Evolutionary conservation across 37 sponge, comb jelly and placozoan species (phyloP).

Genomic region (Ephydatia muelleri): DNA sequence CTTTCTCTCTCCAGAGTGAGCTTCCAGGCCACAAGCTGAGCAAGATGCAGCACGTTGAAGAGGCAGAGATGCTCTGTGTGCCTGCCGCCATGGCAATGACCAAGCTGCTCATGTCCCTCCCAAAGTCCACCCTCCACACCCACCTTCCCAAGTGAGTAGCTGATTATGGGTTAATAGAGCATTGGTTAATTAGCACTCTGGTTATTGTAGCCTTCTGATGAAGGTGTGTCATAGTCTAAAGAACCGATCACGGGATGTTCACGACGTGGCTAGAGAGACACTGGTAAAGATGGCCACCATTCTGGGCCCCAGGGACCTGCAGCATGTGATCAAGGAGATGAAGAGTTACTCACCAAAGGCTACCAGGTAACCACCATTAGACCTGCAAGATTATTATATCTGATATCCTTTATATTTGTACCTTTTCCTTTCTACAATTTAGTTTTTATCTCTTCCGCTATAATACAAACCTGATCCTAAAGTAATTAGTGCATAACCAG

Average conservation of each 20-base stretch:
- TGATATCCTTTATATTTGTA: too few species aligned
- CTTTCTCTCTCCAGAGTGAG: neutral
- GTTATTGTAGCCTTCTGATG: slow-evolving; percentile 65
- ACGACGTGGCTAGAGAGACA: slow-evolving; percentile 71
- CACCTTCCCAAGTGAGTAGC: slow-evolving; percentile 76
- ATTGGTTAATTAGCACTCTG: neutral
- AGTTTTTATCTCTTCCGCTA: too few species aligned
- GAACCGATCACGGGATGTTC: slow-evolving; percentile 66
- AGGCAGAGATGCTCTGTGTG: slow-evolving; percentile 58
- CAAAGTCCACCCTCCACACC: slow-evolving; percentile 53
- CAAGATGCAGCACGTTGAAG: slow-evolving; percentile 17
- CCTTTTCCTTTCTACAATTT: too few species aligned
- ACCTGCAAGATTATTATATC: neutral
- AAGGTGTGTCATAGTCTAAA: slow-evolving; percentile 79
- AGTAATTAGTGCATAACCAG: too few species aligned
- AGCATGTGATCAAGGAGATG: slow-evolving; percentile 80
- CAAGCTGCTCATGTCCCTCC: slow-evolving; percentile 77
- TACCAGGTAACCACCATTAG: slow-evolving; percentile 71
- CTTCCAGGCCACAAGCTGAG: slow-evolving; percentile 35
- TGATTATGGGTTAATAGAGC: neutral
- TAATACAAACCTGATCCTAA: neutral
- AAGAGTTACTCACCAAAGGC: slow-evolving; percentile 73
- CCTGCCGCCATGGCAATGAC: slow-evolving; percentile 90
- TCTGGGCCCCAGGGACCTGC: slow-evolving; percentile 73
- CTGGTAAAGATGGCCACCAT: slow-evolving; percentile 80